A percentile compares a stretch with the other conserved stretches of the same genome.
These are phyloP conservation scores for Mus caroli DNA, from an alignment of 2,797 vertebrate genomes.

Conservation along the genomic window DNA sequence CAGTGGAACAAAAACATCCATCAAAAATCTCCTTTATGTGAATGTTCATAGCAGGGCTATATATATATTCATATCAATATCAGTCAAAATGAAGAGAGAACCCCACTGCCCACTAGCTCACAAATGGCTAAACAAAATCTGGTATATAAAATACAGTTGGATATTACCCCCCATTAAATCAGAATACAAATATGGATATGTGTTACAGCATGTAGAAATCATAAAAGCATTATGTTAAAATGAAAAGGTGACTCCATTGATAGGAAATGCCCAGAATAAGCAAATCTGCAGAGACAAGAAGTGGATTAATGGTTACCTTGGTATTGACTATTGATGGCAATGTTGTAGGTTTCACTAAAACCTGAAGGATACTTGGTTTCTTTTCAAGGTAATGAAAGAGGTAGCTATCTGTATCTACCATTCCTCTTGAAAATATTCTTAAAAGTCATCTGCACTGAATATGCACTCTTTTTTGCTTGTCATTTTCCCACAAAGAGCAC, in stretches of 20 bases:
- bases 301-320: not conserved
- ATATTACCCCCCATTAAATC: not conserved
- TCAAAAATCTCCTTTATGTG: not conserved
- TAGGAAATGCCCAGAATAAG: not conserved
- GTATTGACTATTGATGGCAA: not conserved
- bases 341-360: not conserved
- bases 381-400: not conserved
- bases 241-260: conserved; percentile 5
- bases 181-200: not conserved
- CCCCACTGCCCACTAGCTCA: not conserved
- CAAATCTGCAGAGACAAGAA: not conserved
- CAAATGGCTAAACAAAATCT: not conserved
- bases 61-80: not conserved
- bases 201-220: not conserved
- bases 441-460: not conserved
- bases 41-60: not conserved
- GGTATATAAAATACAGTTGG: not conserved
- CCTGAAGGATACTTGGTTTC: not conserved
- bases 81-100: not conserved
- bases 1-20: conserved; percentile 15
- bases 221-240: not conserved
- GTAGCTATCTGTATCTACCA: not conserved
- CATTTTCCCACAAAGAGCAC: not conserved
- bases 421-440: conserved; percentile 10
- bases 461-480: not conserved